Conservation (phyloP, 1,140 invertebrate species). For the Rhopalosiphum maidis region DNA sequence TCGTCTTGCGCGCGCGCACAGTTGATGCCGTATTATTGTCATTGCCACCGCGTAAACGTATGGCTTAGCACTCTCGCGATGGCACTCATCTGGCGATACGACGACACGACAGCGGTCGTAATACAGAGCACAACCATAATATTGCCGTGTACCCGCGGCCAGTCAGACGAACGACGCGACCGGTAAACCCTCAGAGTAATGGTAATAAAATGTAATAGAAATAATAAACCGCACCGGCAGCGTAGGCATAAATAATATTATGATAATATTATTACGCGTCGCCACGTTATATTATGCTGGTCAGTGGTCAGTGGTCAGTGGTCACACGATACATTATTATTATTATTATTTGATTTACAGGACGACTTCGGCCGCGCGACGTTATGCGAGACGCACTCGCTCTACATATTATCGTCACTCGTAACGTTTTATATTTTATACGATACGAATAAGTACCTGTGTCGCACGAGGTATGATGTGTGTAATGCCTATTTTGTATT, state of each 20-base stretch:
- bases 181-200: too few relatives aligned
- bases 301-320: too few relatives aligned
- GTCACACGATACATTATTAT: background rate
- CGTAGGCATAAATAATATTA: too few relatives aligned
- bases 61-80: background rate
- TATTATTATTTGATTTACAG: background rate
- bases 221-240: too few relatives aligned
- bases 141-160: background rate
- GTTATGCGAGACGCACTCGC: too few relatives aligned
- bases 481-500: background rate
- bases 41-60: background rate
- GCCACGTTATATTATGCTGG: background rate
- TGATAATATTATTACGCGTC: too few relatives aligned
- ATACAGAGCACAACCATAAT: background rate
- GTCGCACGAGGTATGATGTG: too few relatives aligned
- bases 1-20: too few relatives aligned
- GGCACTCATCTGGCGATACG: background rate
- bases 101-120: background rate
- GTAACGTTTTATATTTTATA: too few relatives aligned
- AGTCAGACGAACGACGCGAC: background rate
- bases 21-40: background rate
- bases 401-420: too few relatives aligned
- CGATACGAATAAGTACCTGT: too few relatives aligned
- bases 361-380: background rate
- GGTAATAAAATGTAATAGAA: too few relatives aligned